Evolutionary conservation across 2,113 vertebrate genomes (phyloP), one percentile per base, ranked within the genome.

Genomic region (Carollia perspicillata): DNA sequence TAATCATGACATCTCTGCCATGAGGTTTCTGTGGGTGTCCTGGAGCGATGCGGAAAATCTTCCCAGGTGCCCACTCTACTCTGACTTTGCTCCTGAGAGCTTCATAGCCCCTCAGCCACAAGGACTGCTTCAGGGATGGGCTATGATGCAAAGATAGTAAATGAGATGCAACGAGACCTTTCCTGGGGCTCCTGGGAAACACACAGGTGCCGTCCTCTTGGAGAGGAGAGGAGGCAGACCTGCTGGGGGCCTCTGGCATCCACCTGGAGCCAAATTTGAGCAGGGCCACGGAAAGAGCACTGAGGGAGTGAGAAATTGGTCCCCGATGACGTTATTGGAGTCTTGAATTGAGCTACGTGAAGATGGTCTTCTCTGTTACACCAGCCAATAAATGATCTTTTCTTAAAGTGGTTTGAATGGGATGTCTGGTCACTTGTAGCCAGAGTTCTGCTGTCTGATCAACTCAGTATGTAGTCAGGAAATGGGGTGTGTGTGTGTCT

Each of bases 21-120:
- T n/a, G 42, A 78, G 47, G 33, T 71, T 94, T 88, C 28, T 63
- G 33, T 79, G 69, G 80, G 37, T 84, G 30, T 72, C 53, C 49
- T 69, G 60, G 14, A 83, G 53, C 42, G 33, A 74, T 8, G 14
- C 10, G 58, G 7, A 53, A 40, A n/a, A n/a, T 65, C 9, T 1
- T 35, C 44, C 17, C 1, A 28, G 72, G 20, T 44, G 18, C 30
- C 40, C 33, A 12, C 0, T 20, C 12, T 85, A 9, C 0, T 20
- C 12, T 85, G 72, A 83, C n/a, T 97, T 49, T n/a, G 65, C 28
- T 68, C 55, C 74, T 84, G 49, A 94, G 78, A 78, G 51, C 8
- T 20, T 74, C 53, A n/a, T 0, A 71, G 65, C 23, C 37, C 8
- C 4, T 51, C 4, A 16, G 74, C n/a, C 60, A 44, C 20, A 40